These are phyloP conservation scores for Oscheius sp. DNA, from an alignment of 2,888 invertebrate species.

Conservation along the genomic window DNA sequence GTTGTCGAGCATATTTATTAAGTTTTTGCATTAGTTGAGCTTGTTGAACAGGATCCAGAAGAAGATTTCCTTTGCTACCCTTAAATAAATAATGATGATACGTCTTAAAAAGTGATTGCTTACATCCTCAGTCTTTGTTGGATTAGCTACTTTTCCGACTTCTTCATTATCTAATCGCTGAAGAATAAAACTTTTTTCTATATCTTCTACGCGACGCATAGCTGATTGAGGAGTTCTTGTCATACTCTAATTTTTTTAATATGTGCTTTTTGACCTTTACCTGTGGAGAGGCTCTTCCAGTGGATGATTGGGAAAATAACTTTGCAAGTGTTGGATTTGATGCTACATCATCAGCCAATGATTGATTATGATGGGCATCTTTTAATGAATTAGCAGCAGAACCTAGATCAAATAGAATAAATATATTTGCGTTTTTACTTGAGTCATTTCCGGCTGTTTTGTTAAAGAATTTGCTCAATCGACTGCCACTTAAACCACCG, in stretches of 20 bases:
- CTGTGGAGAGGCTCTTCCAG: slow-evolving; percentile 23
- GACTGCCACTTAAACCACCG: slow-evolving; percentile 36
- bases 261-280: not conserved
- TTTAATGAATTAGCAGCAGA: not conserved
- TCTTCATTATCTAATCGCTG: not conserved
- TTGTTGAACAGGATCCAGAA: slow-evolving; percentile 56
- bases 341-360: not conserved
- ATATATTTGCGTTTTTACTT: not conserved
- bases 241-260: not conserved
- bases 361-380: not conserved
- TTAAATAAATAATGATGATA: slow-evolving; percentile 1
- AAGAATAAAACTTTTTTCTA: not conserved
- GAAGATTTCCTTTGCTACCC: slow-evolving; percentile 39
- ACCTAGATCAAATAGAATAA: not conserved
- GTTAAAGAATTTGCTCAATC: slow-evolving; percentile 56
- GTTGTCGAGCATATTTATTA: slow-evolving; percentile 35
- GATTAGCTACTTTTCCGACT: not conserved
- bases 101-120: no score
- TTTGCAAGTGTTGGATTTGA: slow-evolving; percentile 21
- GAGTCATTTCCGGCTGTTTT: slow-evolving; percentile 11
- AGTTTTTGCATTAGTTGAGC: slow-evolving; percentile 51
- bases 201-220: slow-evolving; percentile 9
- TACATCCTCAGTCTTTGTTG: not conserved
- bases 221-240: not conserved
- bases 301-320: slow-evolving; percentile 23